phyloP scores from a whole-genome alignment of 2,888 invertebrate species.

The Xestia xanthographa region DNA sequence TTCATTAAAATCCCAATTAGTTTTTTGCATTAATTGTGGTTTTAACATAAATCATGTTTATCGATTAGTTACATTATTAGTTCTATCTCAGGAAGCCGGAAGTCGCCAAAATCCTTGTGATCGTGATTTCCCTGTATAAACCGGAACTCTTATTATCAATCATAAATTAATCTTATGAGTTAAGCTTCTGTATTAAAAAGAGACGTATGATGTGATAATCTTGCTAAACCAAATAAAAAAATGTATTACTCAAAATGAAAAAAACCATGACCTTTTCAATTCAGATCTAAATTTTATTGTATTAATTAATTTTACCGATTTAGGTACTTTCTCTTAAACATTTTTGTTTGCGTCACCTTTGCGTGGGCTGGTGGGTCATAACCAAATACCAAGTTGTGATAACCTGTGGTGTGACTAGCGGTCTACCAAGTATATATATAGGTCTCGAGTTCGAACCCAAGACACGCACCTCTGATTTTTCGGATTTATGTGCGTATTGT shows the following conservation, averaged over 20 bases:
- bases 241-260: background rate
- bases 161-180: background rate
- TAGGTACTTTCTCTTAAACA: slow-evolving; percentile 14
- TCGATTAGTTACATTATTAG: slow-evolving; percentile 29
- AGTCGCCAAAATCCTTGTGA: slow-evolving; percentile 17
- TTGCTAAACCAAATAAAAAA: background rate
- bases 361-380: slow-evolving; percentile 23
- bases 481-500: too few species aligned
- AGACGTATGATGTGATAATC: background rate
- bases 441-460: too few species aligned
- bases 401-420: too few species aligned
- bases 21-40: background rate
- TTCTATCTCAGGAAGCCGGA: slow-evolving; percentile 38
- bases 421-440: too few species aligned
- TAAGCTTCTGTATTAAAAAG: background rate
- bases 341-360: slow-evolving; percentile 11
- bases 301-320: background rate
- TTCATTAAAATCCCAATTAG: slow-evolving; percentile 26
- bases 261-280: background rate
- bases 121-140: slow-evolving; percentile 2
- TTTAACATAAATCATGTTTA: slow-evolving; percentile 29
- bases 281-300: background rate
- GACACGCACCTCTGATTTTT: too few species aligned
- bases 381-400: background rate
- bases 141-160: slow-evolving; percentile 20